A percentile compares a stretch with the other conserved stretches of the same genome.
phyloP scores from a whole-genome alignment of 2,797 vertebrate species.

The Ispidina picta region DNA sequence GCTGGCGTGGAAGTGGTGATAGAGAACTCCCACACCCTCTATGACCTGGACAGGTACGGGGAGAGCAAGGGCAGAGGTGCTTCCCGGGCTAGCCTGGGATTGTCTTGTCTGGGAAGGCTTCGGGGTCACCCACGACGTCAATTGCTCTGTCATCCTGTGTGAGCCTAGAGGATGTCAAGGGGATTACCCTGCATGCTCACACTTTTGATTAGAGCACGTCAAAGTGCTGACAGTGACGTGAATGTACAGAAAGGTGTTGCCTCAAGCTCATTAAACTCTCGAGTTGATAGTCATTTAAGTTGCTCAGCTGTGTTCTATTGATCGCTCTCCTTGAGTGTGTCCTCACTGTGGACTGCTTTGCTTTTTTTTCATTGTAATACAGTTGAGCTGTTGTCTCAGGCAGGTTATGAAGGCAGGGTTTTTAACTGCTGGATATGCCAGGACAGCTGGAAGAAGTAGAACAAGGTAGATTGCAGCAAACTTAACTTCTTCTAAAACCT shows the following conservation, averaged over 20 bases:
- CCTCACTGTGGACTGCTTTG: not conserved
- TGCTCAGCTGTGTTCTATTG: not conserved
- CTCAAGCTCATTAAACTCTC: constrained; percentile 32
- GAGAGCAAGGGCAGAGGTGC: not conserved
- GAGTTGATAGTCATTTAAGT: not conserved
- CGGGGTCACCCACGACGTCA: not conserved
- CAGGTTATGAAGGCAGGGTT: not conserved
- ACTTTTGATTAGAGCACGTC: not conserved
- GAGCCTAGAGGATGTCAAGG: not conserved
- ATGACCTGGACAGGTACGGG: constrained; percentile 90
- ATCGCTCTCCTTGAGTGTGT: not conserved
- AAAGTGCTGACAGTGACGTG: constrained; percentile 11
- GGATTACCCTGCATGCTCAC: not conserved
- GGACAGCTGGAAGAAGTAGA: constrained; percentile 37
- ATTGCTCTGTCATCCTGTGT: not conserved
- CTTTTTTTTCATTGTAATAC: not conserved
- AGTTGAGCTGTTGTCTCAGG: constrained; percentile 2
- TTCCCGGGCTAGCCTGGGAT: not conserved
- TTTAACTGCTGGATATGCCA: constrained; percentile 13
- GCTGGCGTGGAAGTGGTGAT: constrained; percentile 92
- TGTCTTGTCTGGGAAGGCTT: not conserved
- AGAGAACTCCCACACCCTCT: constrained; percentile 93
- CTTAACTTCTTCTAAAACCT: not conserved
- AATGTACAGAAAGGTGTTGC: constrained; percentile 6
- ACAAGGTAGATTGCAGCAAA: constrained; percentile 19